Percentiles rank a stretch among this genome's conserved stretches.
These are phyloP conservation scores for Gymnoscopelus microlampas DNA, from an alignment of 2,797 vertebrate genomes.

Conservation along the genomic window DNA sequence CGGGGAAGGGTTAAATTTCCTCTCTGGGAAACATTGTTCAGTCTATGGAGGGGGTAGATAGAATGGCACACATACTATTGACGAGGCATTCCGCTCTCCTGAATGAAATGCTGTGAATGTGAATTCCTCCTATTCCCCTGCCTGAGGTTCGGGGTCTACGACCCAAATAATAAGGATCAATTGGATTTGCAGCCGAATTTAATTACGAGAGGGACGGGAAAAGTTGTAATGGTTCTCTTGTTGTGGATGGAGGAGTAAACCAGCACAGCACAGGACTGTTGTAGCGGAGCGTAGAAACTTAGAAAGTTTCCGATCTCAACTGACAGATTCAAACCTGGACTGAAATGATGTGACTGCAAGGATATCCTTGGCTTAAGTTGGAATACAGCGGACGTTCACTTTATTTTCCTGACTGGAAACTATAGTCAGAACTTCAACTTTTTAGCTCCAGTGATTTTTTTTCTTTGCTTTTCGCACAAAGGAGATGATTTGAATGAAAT, in stretches of 20 bases:
- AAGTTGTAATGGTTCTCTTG: conserved; percentile 70
- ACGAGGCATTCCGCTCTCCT: conserved; percentile 69
- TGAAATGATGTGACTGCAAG: conserved; percentile 76
- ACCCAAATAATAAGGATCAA: conserved; percentile 34
- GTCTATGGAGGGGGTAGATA: conserved; percentile 56
- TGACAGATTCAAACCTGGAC: conserved; percentile 60
- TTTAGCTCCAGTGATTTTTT: conserved; percentile 38
- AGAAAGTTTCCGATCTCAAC: conserved; percentile 73
- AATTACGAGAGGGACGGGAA: conserved; percentile 66
- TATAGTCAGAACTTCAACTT: conserved; percentile 19
- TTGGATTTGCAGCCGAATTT: conserved; percentile 38
- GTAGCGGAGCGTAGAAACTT: conserved; percentile 37
- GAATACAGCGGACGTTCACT: conserved; percentile 37
- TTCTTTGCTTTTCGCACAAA: conserved; percentile 41
- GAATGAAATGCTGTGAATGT: conserved; percentile 79
- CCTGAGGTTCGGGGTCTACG: conserved; percentile 53
- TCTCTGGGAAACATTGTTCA: conserved; percentile 69
- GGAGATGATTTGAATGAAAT: conserved; percentile 55
- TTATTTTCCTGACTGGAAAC: conserved; percentile 33
- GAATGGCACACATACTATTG: conserved; percentile 69
- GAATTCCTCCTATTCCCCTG: conserved; percentile 43
- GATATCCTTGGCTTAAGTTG: conserved; percentile 14
- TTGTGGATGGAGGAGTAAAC: conserved; percentile 60
- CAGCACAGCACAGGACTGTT: conserved; percentile 8
- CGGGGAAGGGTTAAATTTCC: conserved; percentile 78